Conservation (phyloP, 2,113 vertebrate genomes). For the Petroica traversi region DNA sequence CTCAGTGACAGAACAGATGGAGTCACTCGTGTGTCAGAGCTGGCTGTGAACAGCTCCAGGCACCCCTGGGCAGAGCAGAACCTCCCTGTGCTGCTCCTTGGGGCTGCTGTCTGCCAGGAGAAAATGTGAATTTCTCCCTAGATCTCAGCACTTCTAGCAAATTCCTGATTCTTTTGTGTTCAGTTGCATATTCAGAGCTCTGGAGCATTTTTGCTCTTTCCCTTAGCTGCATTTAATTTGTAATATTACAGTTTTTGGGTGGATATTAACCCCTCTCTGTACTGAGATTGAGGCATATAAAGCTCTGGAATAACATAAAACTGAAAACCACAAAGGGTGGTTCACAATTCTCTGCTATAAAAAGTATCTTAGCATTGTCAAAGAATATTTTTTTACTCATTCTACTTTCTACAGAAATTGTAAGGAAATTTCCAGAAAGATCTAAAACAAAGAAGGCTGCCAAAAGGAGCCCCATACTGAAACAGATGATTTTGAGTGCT, state of each 20-base stretch:
- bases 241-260: neutral
- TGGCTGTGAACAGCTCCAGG: neutral
- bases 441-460: neutral
- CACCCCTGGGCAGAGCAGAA: neutral
- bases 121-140: neutral
- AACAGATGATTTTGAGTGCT: neutral
- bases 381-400: neutral
- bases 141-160: neutral
- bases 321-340: neutral
- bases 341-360: neutral
- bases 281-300: neutral
- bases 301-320: neutral
- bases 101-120: neutral
- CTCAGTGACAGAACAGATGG: neutral
- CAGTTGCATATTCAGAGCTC: accelerated
- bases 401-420: neutral
- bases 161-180: neutral
- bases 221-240: neutral
- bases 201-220: neutral
- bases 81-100: neutral
- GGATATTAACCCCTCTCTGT: neutral
- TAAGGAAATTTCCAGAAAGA: neutral
- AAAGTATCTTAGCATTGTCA: neutral
- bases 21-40: neutral
- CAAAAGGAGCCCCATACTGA: neutral